Percentiles rank a stretch among this genome's conserved stretches.
Evolutionary conservation across 1,140 invertebrate genomes (phyloP).

Genomic region (Globodera ellingtonae): DNA sequence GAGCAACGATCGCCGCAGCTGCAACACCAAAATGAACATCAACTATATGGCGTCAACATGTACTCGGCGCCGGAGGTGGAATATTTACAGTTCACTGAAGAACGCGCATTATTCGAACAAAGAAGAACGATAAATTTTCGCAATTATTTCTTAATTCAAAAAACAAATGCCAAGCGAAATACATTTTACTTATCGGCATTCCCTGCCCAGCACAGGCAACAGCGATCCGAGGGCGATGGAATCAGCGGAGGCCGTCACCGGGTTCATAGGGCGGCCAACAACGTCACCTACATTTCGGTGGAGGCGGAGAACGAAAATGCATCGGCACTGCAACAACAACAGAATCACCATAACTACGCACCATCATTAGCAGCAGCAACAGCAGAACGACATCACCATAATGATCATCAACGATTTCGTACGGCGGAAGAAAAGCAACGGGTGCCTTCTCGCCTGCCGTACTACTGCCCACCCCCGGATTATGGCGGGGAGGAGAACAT

Average conservation of each 20-base stretch:
- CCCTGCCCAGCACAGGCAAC: slow-evolving; percentile 16
- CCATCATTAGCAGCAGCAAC: background rate
- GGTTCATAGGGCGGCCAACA: slow-evolving; percentile 47
- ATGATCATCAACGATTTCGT: slow-evolving; percentile 7
- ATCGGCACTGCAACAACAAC: slow-evolving; percentile 12
- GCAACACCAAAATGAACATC: background rate
- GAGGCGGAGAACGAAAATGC: slow-evolving; percentile 25
- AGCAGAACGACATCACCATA: background rate
- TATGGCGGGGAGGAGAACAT: slow-evolving; percentile 34
- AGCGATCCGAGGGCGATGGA: slow-evolving; percentile 18
- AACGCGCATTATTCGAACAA: too few relatives aligned
- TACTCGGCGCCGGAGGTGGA: background rate
- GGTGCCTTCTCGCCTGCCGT: slow-evolving; percentile 9
- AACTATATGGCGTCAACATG: background rate
- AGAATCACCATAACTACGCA: slow-evolving; percentile 5
- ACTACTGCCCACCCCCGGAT: slow-evolving; percentile 45
- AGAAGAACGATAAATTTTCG: too few relatives aligned
- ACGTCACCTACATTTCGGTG: slow-evolving; percentile 47
- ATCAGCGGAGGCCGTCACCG: slow-evolving; percentile 27
- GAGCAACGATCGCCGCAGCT: background rate
- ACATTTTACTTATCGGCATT: background rate
- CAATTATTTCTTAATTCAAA: too few relatives aligned
- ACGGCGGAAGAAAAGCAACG: slow-evolving; percentile 2
- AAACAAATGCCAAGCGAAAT: too few relatives aligned
- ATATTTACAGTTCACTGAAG: too few relatives aligned